phyloP scores from a whole-genome alignment of 2,797 vertebrate species.

The Lophotriccus pileatus region DNA sequence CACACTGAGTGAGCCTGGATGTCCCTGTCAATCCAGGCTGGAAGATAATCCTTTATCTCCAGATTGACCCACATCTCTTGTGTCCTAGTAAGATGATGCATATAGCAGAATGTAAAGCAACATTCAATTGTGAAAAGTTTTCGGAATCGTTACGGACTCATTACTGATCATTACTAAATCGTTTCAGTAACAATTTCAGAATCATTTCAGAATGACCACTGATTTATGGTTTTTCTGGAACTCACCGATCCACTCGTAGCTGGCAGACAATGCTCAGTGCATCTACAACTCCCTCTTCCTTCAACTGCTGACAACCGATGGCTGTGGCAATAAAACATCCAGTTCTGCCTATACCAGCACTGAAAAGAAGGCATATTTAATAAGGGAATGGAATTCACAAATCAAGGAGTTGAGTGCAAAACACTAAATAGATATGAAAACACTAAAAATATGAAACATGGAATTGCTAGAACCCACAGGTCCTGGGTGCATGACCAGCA shows the following conservation, averaged over 20 bases:
- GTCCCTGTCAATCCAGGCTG: not conserved
- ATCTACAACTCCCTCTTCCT: slow-evolving; percentile 86
- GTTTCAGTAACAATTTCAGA: not conserved
- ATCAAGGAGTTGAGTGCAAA: not conserved
- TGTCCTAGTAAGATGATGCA: not conserved
- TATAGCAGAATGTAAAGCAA: not conserved
- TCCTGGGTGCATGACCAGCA: not conserved
- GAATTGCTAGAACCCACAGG: not conserved
- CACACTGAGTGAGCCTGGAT: not conserved
- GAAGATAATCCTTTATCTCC: not conserved
- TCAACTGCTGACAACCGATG: slow-evolving; percentile 91
- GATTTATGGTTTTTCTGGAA: not conserved
- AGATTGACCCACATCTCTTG: not conserved
- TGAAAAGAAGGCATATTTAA: slow-evolving; percentile 64
- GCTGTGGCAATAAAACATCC: slow-evolving; percentile 96
- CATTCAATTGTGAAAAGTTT: not conserved
- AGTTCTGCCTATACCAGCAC: slow-evolving; percentile 95
- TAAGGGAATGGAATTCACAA: not conserved
- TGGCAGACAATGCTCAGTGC: slow-evolving; percentile 88
- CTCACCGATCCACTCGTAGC: slow-evolving; percentile 89
- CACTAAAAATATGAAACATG: not conserved
- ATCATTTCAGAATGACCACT: not conserved
- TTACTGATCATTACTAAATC: not conserved
- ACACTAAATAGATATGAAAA: not conserved
- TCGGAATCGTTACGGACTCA: not conserved